Percentiles rank a stretch among this genome's conserved stretches.
Evolutionary conservation across 1,140 invertebrate species (phyloP).

Genomic region (Aphis gossypii): DNA sequence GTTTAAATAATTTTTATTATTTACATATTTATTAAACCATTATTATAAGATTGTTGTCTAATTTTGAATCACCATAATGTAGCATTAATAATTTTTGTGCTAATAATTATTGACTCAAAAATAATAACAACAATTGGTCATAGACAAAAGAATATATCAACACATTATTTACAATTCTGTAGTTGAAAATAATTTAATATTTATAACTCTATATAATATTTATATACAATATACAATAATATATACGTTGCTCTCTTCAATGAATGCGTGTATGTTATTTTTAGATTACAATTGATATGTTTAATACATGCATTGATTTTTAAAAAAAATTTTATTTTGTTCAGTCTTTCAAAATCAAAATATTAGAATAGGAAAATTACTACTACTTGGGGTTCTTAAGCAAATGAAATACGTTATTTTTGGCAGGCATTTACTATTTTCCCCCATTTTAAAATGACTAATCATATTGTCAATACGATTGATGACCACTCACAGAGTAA

Average conservation of each 20-base stretch:
- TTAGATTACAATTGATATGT: not conserved
- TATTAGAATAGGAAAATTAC: not conserved
- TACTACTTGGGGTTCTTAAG: not conserved
- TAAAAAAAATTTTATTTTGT: not conserved
- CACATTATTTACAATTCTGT: not conserved
- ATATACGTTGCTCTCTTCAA: not conserved
- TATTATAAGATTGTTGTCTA: not conserved
- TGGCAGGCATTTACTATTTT: not conserved
- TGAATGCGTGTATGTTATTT: not conserved
- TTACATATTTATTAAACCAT: not conserved
- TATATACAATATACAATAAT: not conserved
- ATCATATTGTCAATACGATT: not conserved
- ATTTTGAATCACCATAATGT: not conserved
- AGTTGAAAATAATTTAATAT: not conserved
- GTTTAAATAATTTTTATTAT: not conserved
- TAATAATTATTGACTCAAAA: not conserved
- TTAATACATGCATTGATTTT: not conserved
- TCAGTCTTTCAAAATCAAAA: not conserved
- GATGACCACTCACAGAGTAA: not conserved
- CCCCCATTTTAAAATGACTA: not conserved
- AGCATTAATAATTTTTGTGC: not conserved
- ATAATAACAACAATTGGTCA: not conserved
- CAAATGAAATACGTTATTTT: not conserved
- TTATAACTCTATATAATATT: no score
- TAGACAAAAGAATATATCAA: not conserved